A percentile compares a stretch with the other conserved stretches of the same genome.
phyloP scores from a whole-genome alignment of 2,797 vertebrate genomes.

The Crocidura indochinensis region DNA sequence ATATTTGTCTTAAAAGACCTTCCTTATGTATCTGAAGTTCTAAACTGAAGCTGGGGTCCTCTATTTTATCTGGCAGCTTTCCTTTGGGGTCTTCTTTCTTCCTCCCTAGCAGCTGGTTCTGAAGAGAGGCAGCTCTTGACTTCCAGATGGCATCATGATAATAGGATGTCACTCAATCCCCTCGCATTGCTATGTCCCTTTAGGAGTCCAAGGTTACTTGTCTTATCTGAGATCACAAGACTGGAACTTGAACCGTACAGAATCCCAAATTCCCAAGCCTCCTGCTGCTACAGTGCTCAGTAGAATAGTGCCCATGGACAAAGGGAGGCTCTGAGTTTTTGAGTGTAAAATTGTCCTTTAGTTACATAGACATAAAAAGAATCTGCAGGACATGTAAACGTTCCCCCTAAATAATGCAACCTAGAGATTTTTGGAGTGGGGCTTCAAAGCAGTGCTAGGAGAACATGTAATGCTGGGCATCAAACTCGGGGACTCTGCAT shows the following conservation, averaged over 20 bases:
- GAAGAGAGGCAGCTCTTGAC: background rate
- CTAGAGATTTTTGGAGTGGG: background rate
- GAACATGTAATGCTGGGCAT: no score
- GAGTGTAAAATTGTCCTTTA: background rate
- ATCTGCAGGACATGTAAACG: background rate
- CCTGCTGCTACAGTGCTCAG: background rate
- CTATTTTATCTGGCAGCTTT: slow-evolving; percentile 19
- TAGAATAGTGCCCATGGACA: background rate
- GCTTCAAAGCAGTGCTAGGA: no score
- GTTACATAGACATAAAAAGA: slow-evolving; percentile 8
- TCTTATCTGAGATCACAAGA: background rate
- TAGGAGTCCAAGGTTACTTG: slow-evolving; percentile 7
- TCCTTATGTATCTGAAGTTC: slow-evolving; percentile 35
- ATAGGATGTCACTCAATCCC: background rate
- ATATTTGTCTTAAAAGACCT: background rate
- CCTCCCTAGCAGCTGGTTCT: background rate
- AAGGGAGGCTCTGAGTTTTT: background rate
- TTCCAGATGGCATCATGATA: background rate
- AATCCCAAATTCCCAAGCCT: background rate
- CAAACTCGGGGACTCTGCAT: no score
- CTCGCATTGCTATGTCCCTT: background rate
- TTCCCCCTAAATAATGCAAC: background rate
- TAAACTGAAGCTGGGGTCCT: background rate
- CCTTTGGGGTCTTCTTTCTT: background rate
- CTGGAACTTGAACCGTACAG: background rate